phyloP scores from a whole-genome alignment of 2,797 vertebrate genomes.

The Cynodonichthys magdalenae region DNA sequence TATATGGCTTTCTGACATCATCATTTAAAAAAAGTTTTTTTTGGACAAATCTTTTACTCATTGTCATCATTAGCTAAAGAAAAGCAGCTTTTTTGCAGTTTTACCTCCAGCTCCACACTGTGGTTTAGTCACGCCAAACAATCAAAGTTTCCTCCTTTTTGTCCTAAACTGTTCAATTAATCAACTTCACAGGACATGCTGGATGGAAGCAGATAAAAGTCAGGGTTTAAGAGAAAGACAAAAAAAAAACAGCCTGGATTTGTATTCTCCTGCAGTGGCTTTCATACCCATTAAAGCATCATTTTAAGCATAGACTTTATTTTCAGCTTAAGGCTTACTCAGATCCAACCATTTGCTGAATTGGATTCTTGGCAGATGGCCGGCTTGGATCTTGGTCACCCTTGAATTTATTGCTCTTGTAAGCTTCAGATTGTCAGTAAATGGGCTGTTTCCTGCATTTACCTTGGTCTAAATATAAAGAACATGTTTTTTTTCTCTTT shows the following conservation, averaged over 20 bases:
- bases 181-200: slow-evolving; percentile 66
- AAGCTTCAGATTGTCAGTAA: slow-evolving; percentile 61
- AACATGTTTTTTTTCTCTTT: slow-evolving; percentile 23
- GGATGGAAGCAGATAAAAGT: slow-evolving; percentile 70
- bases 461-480: slow-evolving; percentile 19
- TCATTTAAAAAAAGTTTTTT: slow-evolving; percentile 16
- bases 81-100: slow-evolving; percentile 43
- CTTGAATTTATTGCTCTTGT: slow-evolving; percentile 59
- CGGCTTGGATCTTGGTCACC: slow-evolving; percentile 59
- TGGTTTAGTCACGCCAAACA: slow-evolving; percentile 42
- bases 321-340: slow-evolving; percentile 61
- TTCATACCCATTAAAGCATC: slow-evolving; percentile 67
- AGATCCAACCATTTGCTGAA: slow-evolving; percentile 62
- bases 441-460: slow-evolving; percentile 52
- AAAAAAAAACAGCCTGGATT: slow-evolving; percentile 60
- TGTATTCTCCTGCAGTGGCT: slow-evolving; percentile 66
- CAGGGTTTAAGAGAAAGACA: slow-evolving; percentile 40
- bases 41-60: slow-evolving; percentile 38
- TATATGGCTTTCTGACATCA: slow-evolving; percentile 18
- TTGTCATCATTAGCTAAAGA: slow-evolving; percentile 45
- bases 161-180: slow-evolving; percentile 70
- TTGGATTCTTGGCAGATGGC: slow-evolving; percentile 72
- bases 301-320: slow-evolving; percentile 67
- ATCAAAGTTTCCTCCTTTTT: slow-evolving; percentile 62
- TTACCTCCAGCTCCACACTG: slow-evolving; percentile 31